phyloP scores from a whole-genome alignment of 2,797 vertebrate species.

The Sebastes cheni region DNA sequence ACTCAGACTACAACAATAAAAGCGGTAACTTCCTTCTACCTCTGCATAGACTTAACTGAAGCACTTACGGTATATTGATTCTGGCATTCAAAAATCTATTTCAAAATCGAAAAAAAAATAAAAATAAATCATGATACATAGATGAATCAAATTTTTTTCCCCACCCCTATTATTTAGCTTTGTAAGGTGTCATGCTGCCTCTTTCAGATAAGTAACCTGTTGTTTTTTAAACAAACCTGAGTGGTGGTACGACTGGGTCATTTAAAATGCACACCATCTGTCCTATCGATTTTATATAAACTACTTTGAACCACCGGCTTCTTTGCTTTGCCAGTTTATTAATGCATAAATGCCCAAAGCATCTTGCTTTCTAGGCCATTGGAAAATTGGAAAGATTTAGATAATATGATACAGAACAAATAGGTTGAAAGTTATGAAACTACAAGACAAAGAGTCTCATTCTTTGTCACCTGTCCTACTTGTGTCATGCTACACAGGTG shows the following conservation, averaged over 20 bases:
- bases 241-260: background rate
- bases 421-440: background rate
- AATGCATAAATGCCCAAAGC: conserved; percentile 53
- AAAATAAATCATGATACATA: no score
- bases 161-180: background rate
- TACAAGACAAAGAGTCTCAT: background rate
- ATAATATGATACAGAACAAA: conserved; percentile 29
- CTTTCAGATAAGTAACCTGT: conserved; percentile 12
- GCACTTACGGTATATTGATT: no score
- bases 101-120: no score
- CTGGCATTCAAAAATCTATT: no score
- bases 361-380: conserved; percentile 58
- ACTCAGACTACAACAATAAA: no score
- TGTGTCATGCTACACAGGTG: background rate
- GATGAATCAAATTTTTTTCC: no score
- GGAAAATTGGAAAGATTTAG: conserved; percentile 56
- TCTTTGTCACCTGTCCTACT: background rate
- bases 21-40: no score
- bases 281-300: conserved; percentile 34
- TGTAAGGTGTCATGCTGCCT: background rate
- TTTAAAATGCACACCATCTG: conserved; percentile 59
- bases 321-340: conserved; percentile 41
- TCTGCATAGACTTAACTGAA: no score
- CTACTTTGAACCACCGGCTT: conserved; percentile 20
- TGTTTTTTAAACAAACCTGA: conserved; percentile 48